These are phyloP conservation scores for Tonatia bakeri DNA, from an alignment of 2,113 vertebrate genomes.

Conservation along the genomic window DNA sequence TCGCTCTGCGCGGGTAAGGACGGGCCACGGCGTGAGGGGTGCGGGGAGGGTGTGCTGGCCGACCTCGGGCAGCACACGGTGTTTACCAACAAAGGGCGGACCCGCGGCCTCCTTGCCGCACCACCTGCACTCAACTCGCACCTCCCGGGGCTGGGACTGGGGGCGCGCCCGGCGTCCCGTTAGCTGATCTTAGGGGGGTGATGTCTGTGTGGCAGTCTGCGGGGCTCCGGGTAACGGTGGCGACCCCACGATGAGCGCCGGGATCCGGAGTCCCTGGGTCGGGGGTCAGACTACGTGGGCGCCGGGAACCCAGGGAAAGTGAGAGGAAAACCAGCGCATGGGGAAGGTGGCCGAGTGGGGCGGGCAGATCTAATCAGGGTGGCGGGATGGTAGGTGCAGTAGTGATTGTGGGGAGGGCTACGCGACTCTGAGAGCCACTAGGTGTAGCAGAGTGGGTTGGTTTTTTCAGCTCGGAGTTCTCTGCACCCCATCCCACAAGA, in stretches of 20 bases:
- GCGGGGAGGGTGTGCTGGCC: not conserved
- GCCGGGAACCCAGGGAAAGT: not conserved
- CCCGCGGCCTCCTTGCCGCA: constrained; percentile 35
- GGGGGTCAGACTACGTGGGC: not conserved
- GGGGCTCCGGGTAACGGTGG: not conserved
- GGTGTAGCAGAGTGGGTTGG: not conserved
- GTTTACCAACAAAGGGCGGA: constrained; percentile 73
- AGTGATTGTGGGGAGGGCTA: not conserved
- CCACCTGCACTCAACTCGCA: constrained; percentile 53
- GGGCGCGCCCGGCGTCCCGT: not conserved
- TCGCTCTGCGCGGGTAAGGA: constrained; percentile 73
- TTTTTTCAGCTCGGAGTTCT: not conserved
- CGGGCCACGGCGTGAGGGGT: not conserved
- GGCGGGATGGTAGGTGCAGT: not conserved
- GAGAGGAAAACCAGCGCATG: not conserved
- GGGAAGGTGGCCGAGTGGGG: not conserved
- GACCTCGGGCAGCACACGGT: not conserved
- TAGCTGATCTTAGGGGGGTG: not conserved
- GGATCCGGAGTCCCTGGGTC: not conserved
- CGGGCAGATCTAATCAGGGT: not conserved
- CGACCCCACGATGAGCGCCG: not conserved
- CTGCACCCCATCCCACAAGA: not conserved
- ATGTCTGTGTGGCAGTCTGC: not conserved
- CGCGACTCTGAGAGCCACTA: not conserved
- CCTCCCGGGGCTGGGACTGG: not conserved